These are phyloP conservation scores for Sympetrum striolatum DNA, from an alignment of 2,888 invertebrate genomes.

Conservation along the genomic window DNA sequence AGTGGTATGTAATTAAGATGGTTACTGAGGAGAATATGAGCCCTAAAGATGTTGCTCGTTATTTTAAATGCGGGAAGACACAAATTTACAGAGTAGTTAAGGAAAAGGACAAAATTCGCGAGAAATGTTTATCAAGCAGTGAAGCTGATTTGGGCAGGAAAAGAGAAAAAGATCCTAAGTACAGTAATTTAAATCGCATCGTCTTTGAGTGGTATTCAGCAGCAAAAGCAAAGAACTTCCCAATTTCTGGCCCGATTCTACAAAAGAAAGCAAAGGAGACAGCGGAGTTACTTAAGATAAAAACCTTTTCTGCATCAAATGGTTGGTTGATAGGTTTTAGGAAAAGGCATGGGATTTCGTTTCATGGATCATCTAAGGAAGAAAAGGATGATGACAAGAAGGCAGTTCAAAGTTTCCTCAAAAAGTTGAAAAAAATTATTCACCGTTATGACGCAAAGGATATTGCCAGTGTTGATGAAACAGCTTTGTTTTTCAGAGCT, in stretches of 20 bases:
- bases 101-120: not conserved
- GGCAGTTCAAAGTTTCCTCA: not conserved
- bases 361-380: not conserved
- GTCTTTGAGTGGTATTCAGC: too few relatives aligned
- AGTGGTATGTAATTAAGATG: not conserved
- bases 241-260: not conserved
- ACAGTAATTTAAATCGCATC: not conserved
- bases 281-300: not conserved
- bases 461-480: not conserved
- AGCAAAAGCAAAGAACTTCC: not conserved
- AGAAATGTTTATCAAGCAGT: not conserved
- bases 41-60: not conserved
- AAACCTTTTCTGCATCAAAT: not conserved
- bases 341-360: not conserved
- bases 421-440: not conserved
- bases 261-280: not conserved
- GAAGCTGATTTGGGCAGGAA: not conserved
- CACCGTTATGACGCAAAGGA: not conserved
- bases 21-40: not conserved
- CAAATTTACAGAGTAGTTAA: not conserved
- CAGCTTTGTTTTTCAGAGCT: not conserved
- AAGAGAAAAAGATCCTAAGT: not conserved
- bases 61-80: not conserved
- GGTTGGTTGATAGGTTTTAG: not conserved
- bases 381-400: not conserved